Base-by-base conservation (phyloP, 2,888 invertebrate genomes). In the Drosophila stalkeri region DNA sequence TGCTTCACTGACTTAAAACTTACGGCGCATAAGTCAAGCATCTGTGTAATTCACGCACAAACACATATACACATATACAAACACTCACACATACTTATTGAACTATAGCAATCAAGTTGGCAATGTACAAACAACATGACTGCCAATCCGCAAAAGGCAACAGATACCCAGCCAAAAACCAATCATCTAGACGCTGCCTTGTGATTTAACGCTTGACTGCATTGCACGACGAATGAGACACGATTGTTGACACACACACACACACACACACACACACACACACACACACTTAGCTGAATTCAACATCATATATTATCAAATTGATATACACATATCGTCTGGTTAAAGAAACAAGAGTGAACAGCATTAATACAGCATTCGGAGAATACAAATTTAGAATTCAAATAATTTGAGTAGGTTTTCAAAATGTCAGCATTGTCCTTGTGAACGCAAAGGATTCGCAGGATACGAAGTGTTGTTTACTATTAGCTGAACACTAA, bases 1-100 rank as follows among this genome's bases (percentile, higher is more conserved):
- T 61, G 76, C 76, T 68, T 82, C 76, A 65, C 43, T 70, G 64
- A 44, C 67, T 70, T 9, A 54, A 78, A 77, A 86, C 64, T 84
- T 88, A 73, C 47, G 43, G 39, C 43, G 49, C 64, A 74, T 64
- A 78, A 73, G 89, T 81, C 81, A 82, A 69, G 66, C 73, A 82
- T 75, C 81, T 82, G 89, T 81, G 73, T 60, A 66, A 72, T 43
- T 37, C 65, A 49, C 54, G 44, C 61, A 56, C 52, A 67, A 57
- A 46, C 51, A 67, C 51, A 64, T 51, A 64, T 57, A 51, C 51
- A 67, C 51, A 64, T 51, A 55, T 52, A 56, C 49, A 20, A 23
- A 23, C 41, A 63, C 37, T 49, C 52, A 61, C 52, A 33, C 37
- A 18, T 12, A 71, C 37, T 35, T 35, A 54, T 54, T 35, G 37